A percentile compares a stretch with the other conserved stretches of the same genome.
These are phyloP conservation scores for Sternotherus odoratus DNA, from an alignment of 2,797 vertebrate species.

Conservation along the genomic window DNA sequence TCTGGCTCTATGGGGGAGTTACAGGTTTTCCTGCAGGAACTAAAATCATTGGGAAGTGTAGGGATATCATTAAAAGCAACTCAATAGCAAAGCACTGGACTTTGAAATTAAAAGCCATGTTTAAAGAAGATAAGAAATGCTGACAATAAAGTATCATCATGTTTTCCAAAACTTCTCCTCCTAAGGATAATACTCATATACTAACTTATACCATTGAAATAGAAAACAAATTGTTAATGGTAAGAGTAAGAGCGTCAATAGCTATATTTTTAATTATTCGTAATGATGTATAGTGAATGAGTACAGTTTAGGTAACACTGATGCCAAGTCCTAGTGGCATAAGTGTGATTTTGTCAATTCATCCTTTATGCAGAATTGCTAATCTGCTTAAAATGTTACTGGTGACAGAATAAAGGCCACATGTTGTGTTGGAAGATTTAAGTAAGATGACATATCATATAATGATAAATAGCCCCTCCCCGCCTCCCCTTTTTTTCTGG, in stretches of 20 bases:
- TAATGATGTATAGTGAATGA: not conserved
- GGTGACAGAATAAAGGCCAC: not conserved
- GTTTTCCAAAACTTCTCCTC: not conserved
- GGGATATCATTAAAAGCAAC: not conserved
- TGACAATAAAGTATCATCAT: not conserved
- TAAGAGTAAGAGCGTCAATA: not conserved
- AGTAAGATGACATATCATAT: not conserved
- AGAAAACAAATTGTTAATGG: not conserved
- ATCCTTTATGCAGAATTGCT: not conserved
- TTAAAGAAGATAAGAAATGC: not conserved
- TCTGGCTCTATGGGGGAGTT: not conserved
- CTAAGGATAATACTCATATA: not conserved
- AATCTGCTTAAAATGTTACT: not conserved
- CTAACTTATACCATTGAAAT: not conserved
- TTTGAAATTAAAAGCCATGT: not conserved
- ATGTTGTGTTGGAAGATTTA: not conserved
- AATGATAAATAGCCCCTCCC: not conserved
- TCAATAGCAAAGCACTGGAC: not conserved
- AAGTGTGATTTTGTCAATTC: not conserved
- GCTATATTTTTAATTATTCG: not conserved
- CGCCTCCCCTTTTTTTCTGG: too few relatives aligned
- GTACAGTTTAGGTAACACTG: not conserved
- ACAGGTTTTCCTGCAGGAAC: not conserved
- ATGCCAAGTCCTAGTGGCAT: not conserved
- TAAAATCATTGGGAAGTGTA: not conserved